A percentile compares a stretch with the other conserved stretches of the same genome.
phyloP scores from a whole-genome alignment of 2,113 vertebrate genomes.

The Forbesichthys papilliferus region DNA sequence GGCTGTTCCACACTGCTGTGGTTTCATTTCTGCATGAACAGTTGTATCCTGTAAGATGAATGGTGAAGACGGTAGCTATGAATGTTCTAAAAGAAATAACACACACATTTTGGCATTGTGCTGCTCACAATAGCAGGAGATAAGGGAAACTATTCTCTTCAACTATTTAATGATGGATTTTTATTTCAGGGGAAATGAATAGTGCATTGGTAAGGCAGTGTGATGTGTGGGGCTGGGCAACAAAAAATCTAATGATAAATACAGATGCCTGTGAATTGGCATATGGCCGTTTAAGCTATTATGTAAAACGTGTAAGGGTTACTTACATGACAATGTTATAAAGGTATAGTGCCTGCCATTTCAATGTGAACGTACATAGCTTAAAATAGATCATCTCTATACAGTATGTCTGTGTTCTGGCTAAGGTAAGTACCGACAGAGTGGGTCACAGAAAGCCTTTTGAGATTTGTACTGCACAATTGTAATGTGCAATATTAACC shows the following conservation, averaged over 20 bases:
- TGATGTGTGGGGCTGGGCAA: too few species aligned
- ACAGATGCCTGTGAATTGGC: too few species aligned
- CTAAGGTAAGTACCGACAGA: too few species aligned
- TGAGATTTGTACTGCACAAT: too few species aligned
- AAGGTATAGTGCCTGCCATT: background rate
- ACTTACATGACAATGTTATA: background rate
- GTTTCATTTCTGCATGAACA: conserved; percentile 1
- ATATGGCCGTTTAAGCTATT: too few species aligned
- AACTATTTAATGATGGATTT: background rate
- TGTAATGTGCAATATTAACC: too few species aligned
- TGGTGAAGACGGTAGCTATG: conserved; percentile 1
- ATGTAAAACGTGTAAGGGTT: background rate
- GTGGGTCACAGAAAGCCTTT: too few species aligned
- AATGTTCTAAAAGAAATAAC: conserved; percentile 11
- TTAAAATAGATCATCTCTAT: too few species aligned
- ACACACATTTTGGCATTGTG: background rate
- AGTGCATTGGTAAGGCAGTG: background rate
- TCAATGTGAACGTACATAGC: too few species aligned
- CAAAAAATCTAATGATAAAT: too few species aligned
- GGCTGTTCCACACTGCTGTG: background rate
- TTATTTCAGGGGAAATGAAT: background rate
- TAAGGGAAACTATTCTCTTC: conserved; percentile 9
- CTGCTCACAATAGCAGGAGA: conserved; percentile 3
- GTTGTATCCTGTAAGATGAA: conserved; percentile 3
- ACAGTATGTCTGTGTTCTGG: too few species aligned